phyloP scores from a whole-genome alignment of 2,797 vertebrate species.

The Rhinophrynus dorsalis region DNA sequence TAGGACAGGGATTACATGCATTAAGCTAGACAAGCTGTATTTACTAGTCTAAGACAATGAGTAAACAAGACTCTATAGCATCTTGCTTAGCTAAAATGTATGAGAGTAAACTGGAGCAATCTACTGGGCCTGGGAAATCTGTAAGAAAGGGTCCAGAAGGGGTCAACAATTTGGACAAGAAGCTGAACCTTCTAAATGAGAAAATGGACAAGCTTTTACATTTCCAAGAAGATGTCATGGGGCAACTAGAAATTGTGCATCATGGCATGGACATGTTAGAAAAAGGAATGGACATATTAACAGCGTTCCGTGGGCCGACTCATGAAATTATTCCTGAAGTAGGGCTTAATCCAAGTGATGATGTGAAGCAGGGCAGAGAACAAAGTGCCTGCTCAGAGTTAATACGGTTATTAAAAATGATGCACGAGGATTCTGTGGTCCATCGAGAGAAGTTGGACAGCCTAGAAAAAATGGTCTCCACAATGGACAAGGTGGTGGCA shows the following conservation, averaged over 20 bases:
- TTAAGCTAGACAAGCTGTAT: not conserved
- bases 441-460: slow-evolving; percentile 74
- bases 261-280: slow-evolving; percentile 67
- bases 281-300: slow-evolving; percentile 62
- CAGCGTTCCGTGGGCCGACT: slow-evolving; percentile 32
- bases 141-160: slow-evolving; percentile 53
- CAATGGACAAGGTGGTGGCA: slow-evolving; percentile 72
- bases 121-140: slow-evolving; percentile 47
- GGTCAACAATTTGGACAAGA: slow-evolving; percentile 69
- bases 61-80: slow-evolving; percentile 55
- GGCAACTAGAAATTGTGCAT: slow-evolving; percentile 69
- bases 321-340: not conserved
- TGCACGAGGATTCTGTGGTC: slow-evolving; percentile 66
- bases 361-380: slow-evolving; percentile 8
- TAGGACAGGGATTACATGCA: slow-evolving; percentile 24
- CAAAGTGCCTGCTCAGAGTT: slow-evolving; percentile 67
- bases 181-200: slow-evolving; percentile 70
- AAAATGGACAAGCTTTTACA: slow-evolving; percentile 75
- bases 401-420: slow-evolving; percentile 66
- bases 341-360: not conserved
- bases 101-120: slow-evolving; percentile 57
- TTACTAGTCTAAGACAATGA: slow-evolving; percentile 53
- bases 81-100: slow-evolving; percentile 73
- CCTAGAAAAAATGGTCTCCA: slow-evolving; percentile 72
- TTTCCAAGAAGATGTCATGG: slow-evolving; percentile 72